Base-by-base conservation (phyloP, 2,888 invertebrate species). In the Ypsolopha sequella region DNA sequence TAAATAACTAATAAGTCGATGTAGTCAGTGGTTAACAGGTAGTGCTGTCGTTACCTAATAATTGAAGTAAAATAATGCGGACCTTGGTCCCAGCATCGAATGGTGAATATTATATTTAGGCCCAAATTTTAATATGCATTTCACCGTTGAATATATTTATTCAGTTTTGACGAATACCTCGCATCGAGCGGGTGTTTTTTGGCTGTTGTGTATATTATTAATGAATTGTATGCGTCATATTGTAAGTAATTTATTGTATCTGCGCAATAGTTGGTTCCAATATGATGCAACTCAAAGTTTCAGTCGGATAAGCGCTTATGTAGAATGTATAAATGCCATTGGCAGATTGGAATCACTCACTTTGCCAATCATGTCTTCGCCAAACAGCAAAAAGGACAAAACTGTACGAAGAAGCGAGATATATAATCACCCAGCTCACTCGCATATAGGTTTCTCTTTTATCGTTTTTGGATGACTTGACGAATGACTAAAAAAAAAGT, bases 21-120 rank as follows among this genome's bases (percentile, higher is more conserved):
- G 82, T 85, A 86, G 82, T 84, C 81, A 70, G 70, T 79, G 80
- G 80, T 82, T 84, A 70, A 73, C 70, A 72, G 79, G 80, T 85
- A 85, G 84, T 78, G 71, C 76, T 74, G 75, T 80, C 73, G 76
- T 82, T 84, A 80, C 76, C 74, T 76, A 68, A 70, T n/a, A 38
- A 33, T 68, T 66, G 64, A 62, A 24, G 24, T 24, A 24, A 24
- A 60, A 62, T 9, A 46, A n/a, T 34, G 43, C 7, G 8, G 11
- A 13, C 34, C 9, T 10, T 46, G 33, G 46, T 43, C 4, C 11
- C 46, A 10, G 6, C 34, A 34, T 24, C 10, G 46, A 43, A 43
- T 47, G 36, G 47, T 47, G 47, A 47, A 47, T 13, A 24, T 24
- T 24, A 6, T 36, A 6, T 36, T 36, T 4, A 7, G n/a, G n/a